Percentiles rank a stretch among this genome's conserved stretches.
These are phyloP conservation scores for Amblyornis subalaris DNA, from an alignment of 2,113 vertebrate species.

Conservation along the genomic window DNA sequence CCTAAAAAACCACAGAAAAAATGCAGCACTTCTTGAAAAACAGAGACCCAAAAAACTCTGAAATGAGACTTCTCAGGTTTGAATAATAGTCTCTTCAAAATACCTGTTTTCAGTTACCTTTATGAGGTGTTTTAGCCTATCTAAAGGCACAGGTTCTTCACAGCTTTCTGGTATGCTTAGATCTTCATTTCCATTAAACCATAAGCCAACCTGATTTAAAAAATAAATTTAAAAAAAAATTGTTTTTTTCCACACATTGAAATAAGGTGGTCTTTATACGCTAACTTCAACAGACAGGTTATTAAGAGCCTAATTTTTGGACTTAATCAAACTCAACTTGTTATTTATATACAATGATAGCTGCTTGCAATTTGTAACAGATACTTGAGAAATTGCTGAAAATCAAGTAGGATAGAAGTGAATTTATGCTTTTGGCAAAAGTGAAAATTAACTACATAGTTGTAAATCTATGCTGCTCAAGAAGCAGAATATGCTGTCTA, in stretches of 20 bases:
- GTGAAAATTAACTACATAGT: background rate
- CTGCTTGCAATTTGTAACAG: background rate
- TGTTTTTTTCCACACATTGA: background rate
- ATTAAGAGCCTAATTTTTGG: background rate
- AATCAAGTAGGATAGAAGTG: background rate
- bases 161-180: constrained; percentile 66
- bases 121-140: constrained; percentile 74
- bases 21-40: background rate
- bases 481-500: background rate
- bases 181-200: constrained; percentile 78
- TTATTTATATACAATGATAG: background rate
- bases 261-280: background rate
- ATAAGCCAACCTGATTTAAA: constrained; percentile 77
- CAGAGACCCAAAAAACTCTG: background rate
- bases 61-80: background rate
- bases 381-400: background rate
- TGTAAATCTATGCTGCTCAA: background rate
- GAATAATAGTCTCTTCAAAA: background rate
- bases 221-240: background rate
- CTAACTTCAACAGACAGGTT: background rate
- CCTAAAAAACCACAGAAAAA: background rate
- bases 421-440: background rate
- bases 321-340: background rate
- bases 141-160: constrained; percentile 67
- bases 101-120: constrained; percentile 70